Base-by-base conservation (phyloP, 2,113 vertebrate genomes). In the Dipodomys merriami region DNA sequence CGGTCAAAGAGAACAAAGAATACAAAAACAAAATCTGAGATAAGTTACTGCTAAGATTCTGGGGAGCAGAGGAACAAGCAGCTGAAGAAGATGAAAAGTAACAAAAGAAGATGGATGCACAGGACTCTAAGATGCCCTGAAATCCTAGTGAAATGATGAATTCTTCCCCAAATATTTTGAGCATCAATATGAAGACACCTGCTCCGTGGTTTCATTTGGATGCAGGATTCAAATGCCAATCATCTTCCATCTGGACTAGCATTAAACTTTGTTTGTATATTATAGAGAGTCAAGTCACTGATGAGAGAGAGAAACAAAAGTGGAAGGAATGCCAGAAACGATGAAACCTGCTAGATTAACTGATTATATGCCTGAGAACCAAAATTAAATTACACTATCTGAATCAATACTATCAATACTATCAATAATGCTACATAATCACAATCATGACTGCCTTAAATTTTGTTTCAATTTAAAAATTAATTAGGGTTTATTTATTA, bases 301-400 rank as follows among this genome's bases (percentile, higher is more conserved):
- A 82, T 71, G 2, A 30, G 13, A 68, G 13, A 68, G 3, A 87
- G 64, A 91, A 84, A 88, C 19, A 49, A 88, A 84, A 44, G 3
- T 87, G 16, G 22, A 83, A 72, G n/a, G 57, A 57, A 90, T 16
- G 2, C 0, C 20, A 91, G 27, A 74, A 89, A 77, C 53, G 20
- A 72, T 57, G 18, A 84, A 67, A 94, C 44, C 20, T 53, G 2
- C 1, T 78, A 57, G 60, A 76, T 86, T 74, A 69, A 78, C 39
- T 84, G 20, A 68, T n/a, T 71, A 20, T 3, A 87, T 35, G 49
- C 72, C 12, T 79, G 33, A 35, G n/a, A 78, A 74, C 7, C 35
- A 88, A 93, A 94, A 93, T 88, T 64, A 83, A 79, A 88, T 65
- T 44, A 81, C 23, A 60, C 93, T 83, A 69, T 86, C 46, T 35